phyloP scores from a whole-genome alignment of 2,888 invertebrate species.

The Drosophila colorata region DNA sequence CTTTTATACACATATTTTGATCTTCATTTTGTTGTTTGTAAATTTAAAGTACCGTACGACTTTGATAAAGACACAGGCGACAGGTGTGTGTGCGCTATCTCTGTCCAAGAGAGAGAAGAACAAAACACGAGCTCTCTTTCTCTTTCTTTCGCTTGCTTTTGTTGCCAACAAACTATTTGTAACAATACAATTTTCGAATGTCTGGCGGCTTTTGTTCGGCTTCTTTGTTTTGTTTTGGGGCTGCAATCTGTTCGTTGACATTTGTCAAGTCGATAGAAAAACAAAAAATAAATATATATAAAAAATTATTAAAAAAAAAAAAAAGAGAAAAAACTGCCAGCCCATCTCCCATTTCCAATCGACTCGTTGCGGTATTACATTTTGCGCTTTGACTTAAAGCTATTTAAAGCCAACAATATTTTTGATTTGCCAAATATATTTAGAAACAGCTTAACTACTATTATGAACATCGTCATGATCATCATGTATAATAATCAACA shows the following conservation, averaged over 20 bases:
- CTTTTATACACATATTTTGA: constrained; percentile 18
- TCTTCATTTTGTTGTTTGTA: neutral
- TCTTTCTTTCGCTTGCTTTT: neutral
- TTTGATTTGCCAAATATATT: constrained; percentile 49
- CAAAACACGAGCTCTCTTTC: neutral
- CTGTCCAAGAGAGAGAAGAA: neutral
- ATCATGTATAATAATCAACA: constrained; percentile 2
- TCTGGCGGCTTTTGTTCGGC: constrained; percentile 62
- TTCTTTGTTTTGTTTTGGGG: constrained; percentile 42
- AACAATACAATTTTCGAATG: constrained; percentile 70
- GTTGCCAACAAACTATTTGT: constrained; percentile 51
- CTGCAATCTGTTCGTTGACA: constrained; percentile 76
- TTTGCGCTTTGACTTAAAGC: constrained; percentile 37
- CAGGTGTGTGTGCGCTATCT: constrained; percentile 36
- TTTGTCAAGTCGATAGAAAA: constrained; percentile 52
- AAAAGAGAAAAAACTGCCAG: neutral
- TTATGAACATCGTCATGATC: constrained; percentile 9
- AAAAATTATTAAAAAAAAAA: neutral
- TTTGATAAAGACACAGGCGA: constrained; percentile 55
- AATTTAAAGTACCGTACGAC: constrained; percentile 67
- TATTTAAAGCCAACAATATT: constrained; percentile 34
- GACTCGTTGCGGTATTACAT: constrained; percentile 53
- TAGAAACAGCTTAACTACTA: constrained; percentile 55
- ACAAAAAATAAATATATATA: neutral
- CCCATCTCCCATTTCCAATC: constrained; percentile 22